These are phyloP conservation scores for Salticus scenicus DNA, from an alignment of 2,888 invertebrate genomes.

Conservation along the genomic window DNA sequence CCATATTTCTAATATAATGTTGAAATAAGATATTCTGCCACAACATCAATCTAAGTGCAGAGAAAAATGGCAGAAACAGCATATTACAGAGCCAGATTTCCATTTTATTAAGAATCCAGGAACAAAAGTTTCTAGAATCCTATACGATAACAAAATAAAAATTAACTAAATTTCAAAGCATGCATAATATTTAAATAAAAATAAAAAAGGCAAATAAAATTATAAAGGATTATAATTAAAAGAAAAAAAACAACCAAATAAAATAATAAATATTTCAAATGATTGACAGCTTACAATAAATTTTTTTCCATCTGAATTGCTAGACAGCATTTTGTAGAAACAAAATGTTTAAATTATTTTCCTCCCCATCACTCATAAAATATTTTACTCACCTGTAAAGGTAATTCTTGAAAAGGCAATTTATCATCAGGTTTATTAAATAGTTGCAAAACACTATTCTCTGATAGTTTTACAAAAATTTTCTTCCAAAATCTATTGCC, in stretches of 20 bases:
- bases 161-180: conserved; percentile 49
- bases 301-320: too few relatives aligned
- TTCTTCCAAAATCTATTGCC: conserved; percentile 94
- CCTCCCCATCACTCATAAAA: too few relatives aligned
- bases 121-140: conserved; percentile 39
- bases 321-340: too few relatives aligned
- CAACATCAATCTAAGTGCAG: conserved; percentile 42
- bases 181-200: conserved; percentile 47
- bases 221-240: too few relatives aligned
- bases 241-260: too few relatives aligned
- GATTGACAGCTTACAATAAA: too few relatives aligned
- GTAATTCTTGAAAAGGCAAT: conserved; percentile 95
- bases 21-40: conserved; percentile 25
- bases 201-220: conserved; percentile 23
- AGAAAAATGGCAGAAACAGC: conserved; percentile 35
- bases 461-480: conserved; percentile 89
- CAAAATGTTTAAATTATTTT: too few relatives aligned
- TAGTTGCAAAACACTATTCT: conserved; percentile 86
- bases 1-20: conserved; percentile 33
- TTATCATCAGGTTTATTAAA: conserved; percentile 88
- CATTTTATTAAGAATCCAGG: conserved; percentile 36
- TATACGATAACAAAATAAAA: conserved; percentile 56
- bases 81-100: conserved; percentile 39
- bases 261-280: too few relatives aligned
- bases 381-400: conserved; percentile 80